phyloP scores from a whole-genome alignment of 2,797 vertebrate species.

The Spondyliosoma cantharus region DNA sequence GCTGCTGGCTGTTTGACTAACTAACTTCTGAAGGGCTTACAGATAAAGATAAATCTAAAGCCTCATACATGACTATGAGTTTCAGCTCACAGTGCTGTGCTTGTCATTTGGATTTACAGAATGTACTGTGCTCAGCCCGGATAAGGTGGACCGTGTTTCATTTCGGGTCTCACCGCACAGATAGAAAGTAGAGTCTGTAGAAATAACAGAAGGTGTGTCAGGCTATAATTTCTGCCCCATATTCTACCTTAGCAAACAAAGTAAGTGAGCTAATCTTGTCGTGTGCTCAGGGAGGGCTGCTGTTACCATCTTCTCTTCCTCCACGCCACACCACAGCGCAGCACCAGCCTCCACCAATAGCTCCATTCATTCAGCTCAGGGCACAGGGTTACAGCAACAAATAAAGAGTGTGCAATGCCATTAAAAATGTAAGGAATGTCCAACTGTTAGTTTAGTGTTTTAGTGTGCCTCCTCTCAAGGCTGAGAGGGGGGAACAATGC shows the following conservation, averaged over 20 bases:
- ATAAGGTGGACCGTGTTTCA: conserved; percentile 54
- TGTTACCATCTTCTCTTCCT: conserved; percentile 70
- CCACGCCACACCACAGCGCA: conserved; percentile 72
- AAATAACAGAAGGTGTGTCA: conserved; percentile 69
- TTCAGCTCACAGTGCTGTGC: conserved; percentile 48
- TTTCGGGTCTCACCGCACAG: conserved; percentile 60
- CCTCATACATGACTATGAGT: conserved; percentile 41
- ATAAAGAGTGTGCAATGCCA: conserved; percentile 87
- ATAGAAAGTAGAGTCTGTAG: conserved; percentile 48
- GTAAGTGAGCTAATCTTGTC: conserved; percentile 77
- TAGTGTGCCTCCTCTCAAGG: conserved; percentile 82
- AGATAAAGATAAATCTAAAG: conserved; percentile 68
- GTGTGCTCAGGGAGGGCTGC: conserved; percentile 71
- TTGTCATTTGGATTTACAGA: conserved; percentile 59
- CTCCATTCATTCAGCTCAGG: conserved; percentile 85
- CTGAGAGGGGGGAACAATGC: conserved; percentile 81
- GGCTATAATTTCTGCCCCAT: conserved; percentile 67
- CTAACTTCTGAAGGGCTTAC: conserved; percentile 70
- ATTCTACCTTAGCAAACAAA: conserved; percentile 74
- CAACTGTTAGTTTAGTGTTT: conserved; percentile 91
- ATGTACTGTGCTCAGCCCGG: conserved; percentile 28
- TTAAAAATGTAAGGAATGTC: conserved; percentile 93
- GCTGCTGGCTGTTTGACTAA: conserved; percentile 67
- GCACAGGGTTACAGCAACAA: conserved; percentile 93
- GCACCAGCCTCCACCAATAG: conserved; percentile 84